Conservation (phyloP, 2,888 invertebrate species). For the Matsumyia berberina region DNA sequence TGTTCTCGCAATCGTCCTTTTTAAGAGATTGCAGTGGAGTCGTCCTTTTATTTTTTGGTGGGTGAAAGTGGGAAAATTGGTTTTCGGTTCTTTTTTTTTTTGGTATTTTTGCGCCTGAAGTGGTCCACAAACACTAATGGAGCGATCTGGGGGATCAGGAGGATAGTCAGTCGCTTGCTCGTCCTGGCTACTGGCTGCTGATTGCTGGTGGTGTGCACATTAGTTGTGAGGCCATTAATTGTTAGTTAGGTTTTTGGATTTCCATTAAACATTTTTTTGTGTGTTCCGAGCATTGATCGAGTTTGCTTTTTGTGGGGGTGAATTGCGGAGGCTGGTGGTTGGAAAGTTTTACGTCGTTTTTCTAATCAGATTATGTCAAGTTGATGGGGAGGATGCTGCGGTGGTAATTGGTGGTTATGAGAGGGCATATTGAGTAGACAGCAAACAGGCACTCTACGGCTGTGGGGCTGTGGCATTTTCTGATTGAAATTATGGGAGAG, state of each 20-base stretch:
- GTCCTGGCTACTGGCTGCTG: not conserved
- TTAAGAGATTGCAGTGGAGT: slow-evolving; percentile 1
- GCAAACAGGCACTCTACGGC: no score
- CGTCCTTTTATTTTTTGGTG: not conserved
- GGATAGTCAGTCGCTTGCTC: slow-evolving; percentile 3
- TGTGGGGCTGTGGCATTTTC: no score
- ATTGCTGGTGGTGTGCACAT: no score
- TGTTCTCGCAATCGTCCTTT: not conserved
- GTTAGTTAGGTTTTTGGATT: slow-evolving; percentile 7
- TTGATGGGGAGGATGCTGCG: no score
- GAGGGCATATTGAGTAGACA: no score
- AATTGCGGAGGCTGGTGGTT: not conserved
- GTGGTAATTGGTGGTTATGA: not conserved
- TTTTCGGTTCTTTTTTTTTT: slow-evolving; percentile 22
- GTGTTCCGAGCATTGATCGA: not conserved
- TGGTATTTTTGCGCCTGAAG: slow-evolving; percentile 41
- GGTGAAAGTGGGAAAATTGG: slow-evolving; percentile 33
- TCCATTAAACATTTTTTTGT: not conserved
- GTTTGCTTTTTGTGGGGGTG: not conserved
- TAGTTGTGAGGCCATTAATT: slow-evolving; percentile 11
- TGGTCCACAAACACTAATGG: slow-evolving; percentile 57
- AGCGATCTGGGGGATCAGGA: slow-evolving; percentile 18
- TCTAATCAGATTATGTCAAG: slow-evolving; percentile 17
- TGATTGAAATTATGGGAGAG: no score
- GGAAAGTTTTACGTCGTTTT: slow-evolving; percentile 1